A percentile compares a stretch with the other conserved stretches of the same genome.
These are phyloP conservation scores for Rhynchophorus ferrugineus DNA, from an alignment of 1,140 invertebrate species.

Conservation along the genomic window DNA sequence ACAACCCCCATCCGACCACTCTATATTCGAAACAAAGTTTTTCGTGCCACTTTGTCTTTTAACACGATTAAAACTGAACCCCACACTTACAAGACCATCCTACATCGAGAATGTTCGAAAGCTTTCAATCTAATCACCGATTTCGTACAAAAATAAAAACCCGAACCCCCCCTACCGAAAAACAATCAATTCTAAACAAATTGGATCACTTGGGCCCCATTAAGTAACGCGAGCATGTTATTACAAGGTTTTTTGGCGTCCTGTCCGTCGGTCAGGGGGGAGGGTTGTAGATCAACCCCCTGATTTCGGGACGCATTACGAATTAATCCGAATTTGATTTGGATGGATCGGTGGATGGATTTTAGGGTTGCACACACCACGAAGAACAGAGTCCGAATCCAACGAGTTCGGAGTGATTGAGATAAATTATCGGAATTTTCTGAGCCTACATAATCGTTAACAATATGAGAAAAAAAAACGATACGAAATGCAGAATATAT, in stretches of 20 bases:
- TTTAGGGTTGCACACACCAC: not conserved
- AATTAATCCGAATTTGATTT: constrained; percentile 18
- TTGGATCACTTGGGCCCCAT: not conserved
- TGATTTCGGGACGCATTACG: constrained; percentile 2
- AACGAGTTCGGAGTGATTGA: not conserved
- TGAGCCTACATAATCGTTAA: too few relatives aligned
- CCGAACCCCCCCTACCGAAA: not conserved
- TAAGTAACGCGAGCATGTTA: constrained; percentile 10
- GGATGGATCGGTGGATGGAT: constrained; percentile 6
- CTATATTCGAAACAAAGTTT: too few relatives aligned
- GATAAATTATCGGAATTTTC: too few relatives aligned
- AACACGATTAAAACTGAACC: too few relatives aligned
- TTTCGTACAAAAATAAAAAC: not conserved
- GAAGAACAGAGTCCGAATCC: too few relatives aligned
- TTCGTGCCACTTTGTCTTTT: too few relatives aligned
- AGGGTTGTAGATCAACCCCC: constrained; percentile 1
- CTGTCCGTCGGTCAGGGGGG: not conserved
- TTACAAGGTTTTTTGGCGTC: constrained; percentile 6
- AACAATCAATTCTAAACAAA: not conserved
- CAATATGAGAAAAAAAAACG: too few relatives aligned
- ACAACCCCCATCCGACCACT: too few relatives aligned
- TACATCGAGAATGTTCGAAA: too few relatives aligned
- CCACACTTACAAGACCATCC: too few relatives aligned
- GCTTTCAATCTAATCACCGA: too few relatives aligned
- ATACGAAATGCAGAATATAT: too few relatives aligned